A percentile compares a stretch with the other conserved stretches of the same genome.
phyloP scores from a whole-genome alignment of 2,888 invertebrate species.

The Hemicrepidius hirtus region DNA sequence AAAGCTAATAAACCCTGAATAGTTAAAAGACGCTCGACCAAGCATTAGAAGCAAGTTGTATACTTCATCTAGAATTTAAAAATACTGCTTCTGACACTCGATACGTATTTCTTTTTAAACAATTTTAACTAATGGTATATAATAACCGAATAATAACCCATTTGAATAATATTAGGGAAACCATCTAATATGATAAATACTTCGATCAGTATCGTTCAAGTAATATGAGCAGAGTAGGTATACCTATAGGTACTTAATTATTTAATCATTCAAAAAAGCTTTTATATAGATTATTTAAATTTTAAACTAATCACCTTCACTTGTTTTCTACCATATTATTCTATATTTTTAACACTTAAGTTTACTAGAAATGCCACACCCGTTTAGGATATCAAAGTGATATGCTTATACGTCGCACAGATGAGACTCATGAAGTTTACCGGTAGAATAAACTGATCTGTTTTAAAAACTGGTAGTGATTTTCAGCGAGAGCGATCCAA shows the following conservation, averaged over 20 bases:
- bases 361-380: constrained; percentile 16
- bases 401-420: constrained; percentile 9
- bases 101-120: no score
- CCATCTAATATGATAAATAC: not conserved
- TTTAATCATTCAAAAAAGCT: no score
- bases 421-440: constrained; percentile 32
- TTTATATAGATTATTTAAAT: no score
- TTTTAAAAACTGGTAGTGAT: constrained; percentile 49
- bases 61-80: no score
- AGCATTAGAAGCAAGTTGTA: no score
- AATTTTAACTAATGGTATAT: no score
- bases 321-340: not conserved
- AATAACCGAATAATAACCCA: no score
- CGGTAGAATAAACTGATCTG: constrained; percentile 44
- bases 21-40: no score
- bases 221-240: not conserved
- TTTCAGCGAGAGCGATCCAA: constrained; percentile 44
- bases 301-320: no score
- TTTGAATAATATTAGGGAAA: not conserved
- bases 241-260: not conserved
- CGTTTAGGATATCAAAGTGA: constrained; percentile 8
- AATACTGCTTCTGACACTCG: no score
- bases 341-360: not conserved
- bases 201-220: not conserved
- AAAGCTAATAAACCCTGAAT: no score